phyloP scores from a whole-genome alignment of 2,888 invertebrate species.

The Cephus runcator region DNA sequence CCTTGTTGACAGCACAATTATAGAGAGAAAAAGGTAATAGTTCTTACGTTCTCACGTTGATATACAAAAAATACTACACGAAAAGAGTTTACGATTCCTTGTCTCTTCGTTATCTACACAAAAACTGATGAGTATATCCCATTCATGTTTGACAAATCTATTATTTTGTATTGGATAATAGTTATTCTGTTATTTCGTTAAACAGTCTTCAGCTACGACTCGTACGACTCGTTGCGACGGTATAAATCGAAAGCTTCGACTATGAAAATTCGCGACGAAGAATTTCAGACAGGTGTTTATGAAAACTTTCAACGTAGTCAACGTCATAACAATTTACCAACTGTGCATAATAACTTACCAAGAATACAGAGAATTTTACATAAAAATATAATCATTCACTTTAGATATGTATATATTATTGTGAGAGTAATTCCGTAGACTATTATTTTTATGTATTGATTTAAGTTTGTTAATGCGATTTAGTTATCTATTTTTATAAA shows the following conservation, averaged over 20 bases:
- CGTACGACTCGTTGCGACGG: not conserved
- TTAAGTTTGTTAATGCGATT: not conserved
- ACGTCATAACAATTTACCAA: not conserved
- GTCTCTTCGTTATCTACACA: not conserved
- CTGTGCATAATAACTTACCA: not conserved
- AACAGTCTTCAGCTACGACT: not conserved
- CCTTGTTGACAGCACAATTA: not conserved
- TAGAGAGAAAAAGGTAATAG: not conserved
- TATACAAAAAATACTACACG: not conserved
- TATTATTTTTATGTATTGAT: not conserved
- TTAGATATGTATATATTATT: not conserved
- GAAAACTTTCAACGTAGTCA: not conserved
- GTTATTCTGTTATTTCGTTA: not conserved
- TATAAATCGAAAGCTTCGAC: not conserved
- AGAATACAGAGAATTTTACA: not conserved
- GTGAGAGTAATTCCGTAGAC: too few relatives aligned
- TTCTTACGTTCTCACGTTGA: not conserved
- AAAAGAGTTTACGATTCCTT: not conserved
- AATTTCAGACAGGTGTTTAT: not conserved
- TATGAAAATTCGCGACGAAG: not conserved
- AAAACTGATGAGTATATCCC: not conserved
- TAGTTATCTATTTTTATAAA: not conserved
- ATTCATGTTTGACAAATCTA: slow-evolving; percentile 1
- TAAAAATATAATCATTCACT: not conserved
- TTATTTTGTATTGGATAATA: not conserved